phyloP scores from a whole-genome alignment of 1,140 invertebrate genomes.

The Sitodiplosis mosellana region DNA sequence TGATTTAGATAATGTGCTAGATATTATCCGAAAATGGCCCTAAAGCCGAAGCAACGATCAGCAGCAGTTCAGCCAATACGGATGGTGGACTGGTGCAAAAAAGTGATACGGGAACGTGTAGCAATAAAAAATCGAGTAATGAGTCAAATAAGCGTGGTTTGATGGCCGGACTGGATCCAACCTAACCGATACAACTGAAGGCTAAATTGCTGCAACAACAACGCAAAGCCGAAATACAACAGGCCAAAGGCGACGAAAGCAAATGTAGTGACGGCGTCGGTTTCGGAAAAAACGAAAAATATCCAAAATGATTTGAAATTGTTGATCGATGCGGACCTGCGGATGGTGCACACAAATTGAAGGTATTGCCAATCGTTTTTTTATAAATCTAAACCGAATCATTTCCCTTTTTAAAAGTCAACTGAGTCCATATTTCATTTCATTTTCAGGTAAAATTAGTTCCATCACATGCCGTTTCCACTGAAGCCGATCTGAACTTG shows the following conservation, averaged over 20 bases:
- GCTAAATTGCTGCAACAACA: neutral
- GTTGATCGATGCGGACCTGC: conserved; percentile 40
- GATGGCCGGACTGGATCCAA: conserved; percentile 26
- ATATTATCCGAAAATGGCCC: neutral
- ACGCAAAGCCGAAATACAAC: conserved; percentile 53
- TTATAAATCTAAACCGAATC: conserved; percentile 2
- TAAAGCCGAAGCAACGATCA: neutral
- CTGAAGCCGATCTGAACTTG: conserved; percentile 44
- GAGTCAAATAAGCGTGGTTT: neutral
- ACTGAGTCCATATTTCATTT: no score
- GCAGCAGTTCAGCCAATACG: neutral
- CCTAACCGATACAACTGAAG: conserved; percentile 10
- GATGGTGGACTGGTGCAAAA: neutral
- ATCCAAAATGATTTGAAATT: conserved; percentile 55
- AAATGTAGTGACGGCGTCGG: no score
- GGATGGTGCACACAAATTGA: conserved; percentile 45
- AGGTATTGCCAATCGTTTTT: conserved; percentile 32
- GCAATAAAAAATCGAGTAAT: no score
- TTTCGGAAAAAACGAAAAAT: conserved; percentile 23
- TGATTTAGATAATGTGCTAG: conserved; percentile 11
- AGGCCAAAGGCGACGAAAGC: conserved; percentile 50
- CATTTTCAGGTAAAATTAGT: conserved; percentile 63
- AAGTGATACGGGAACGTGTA: neutral
- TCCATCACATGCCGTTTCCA: conserved; percentile 36
- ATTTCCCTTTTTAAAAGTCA: conserved; percentile 3